phyloP scores from a whole-genome alignment of 2,888 invertebrate species.

The Acanthacorydalis orientalis region DNA sequence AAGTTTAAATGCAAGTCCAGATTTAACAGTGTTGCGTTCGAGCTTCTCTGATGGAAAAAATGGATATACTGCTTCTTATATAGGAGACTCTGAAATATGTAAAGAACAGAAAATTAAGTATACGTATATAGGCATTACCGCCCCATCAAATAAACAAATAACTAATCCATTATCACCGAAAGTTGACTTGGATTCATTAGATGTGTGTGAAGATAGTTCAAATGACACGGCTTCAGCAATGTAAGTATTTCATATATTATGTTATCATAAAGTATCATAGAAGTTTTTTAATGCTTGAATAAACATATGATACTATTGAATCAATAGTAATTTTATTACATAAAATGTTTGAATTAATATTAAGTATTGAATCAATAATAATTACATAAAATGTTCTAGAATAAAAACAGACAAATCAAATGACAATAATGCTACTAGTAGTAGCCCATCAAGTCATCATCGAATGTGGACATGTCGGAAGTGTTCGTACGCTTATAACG shows the following conservation, averaged over 20 bases:
- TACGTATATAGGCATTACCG: conserved; percentile 22
- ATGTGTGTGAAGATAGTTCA: background rate
- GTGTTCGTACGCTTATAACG: conserved; percentile 80
- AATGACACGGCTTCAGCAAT: background rate
- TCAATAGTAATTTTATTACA: no score
- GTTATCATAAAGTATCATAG: background rate
- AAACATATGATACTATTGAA: background rate
- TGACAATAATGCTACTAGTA: conserved; percentile 5
- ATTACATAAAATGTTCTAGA: background rate
- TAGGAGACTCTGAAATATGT: background rate
- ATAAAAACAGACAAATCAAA: background rate
- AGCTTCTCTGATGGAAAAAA: background rate
- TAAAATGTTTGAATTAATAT: no score
- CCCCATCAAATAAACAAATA: conserved; percentile 11
- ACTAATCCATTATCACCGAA: background rate
- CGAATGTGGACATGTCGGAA: conserved; percentile 77
- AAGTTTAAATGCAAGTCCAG: background rate
- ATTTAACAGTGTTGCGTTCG: background rate
- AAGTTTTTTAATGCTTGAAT: background rate
- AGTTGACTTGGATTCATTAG: no score
- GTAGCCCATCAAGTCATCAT: conserved; percentile 13
- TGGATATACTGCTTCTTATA: background rate
- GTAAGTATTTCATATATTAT: background rate
- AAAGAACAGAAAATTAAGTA: conserved; percentile 18
- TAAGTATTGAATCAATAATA: no score